Conservation (phyloP, 2,797 vertebrate genomes). For the Spea hammondii region DNA sequence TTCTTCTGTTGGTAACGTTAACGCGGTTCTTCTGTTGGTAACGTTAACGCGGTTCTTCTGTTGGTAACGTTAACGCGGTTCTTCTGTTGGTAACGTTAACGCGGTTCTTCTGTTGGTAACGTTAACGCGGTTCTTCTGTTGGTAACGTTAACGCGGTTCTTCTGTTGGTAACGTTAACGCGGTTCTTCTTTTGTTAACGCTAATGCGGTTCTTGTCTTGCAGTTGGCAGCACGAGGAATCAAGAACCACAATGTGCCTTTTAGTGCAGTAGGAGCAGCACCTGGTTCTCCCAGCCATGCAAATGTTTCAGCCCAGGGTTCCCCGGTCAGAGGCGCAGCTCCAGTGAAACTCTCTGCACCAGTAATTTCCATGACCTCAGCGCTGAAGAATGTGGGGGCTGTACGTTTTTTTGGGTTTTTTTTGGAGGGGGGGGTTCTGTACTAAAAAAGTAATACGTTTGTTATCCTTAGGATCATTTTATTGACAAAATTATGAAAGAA, state of each 20-base stretch:
- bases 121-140: too few species aligned
- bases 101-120: too few species aligned
- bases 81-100: neutral
- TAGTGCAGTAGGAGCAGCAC: slow-evolving; percentile 59
- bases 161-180: too few species aligned
- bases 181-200: neutral
- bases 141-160: too few species aligned
- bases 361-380: slow-evolving; percentile 92
- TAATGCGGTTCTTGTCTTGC: slow-evolving; percentile 11
- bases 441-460: too few species aligned
- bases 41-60: too few species aligned
- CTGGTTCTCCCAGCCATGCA: slow-evolving; percentile 58
- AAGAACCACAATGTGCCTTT: slow-evolving; percentile 68
- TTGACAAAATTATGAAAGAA: too few species aligned
- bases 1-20: neutral
- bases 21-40: neutral
- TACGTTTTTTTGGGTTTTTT: slow-evolving; percentile 66
- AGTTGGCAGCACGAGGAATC: slow-evolving; percentile 80
- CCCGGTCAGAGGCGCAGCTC: slow-evolving; percentile 64
- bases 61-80: neutral
- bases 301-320: slow-evolving; percentile 50
- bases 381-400: slow-evolving; percentile 89
- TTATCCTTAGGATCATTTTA: too few species aligned
- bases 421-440: too few species aligned
- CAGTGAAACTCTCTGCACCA: slow-evolving; percentile 63